Conservation (phyloP, 2,888 invertebrate genomes). For the Tolmerus cingulatus region DNA sequence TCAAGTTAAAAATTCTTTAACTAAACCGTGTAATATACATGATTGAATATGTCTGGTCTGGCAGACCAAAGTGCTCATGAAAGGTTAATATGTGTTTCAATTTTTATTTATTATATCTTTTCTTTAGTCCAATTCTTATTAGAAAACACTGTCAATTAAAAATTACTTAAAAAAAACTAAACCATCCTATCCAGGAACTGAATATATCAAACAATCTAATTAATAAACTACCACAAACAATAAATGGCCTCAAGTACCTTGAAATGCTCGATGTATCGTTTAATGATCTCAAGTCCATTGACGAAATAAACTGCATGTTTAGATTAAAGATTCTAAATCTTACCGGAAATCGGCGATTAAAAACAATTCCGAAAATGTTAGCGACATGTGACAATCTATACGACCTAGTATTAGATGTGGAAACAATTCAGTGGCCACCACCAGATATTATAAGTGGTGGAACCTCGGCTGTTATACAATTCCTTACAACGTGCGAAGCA, state of each 20-base stretch:
- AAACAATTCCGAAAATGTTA: constrained; percentile 71
- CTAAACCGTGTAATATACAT: no score
- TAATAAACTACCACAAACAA: constrained; percentile 72
- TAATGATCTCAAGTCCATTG: constrained; percentile 70
- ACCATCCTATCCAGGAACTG: constrained; percentile 68
- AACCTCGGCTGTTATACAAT: constrained; percentile 72
- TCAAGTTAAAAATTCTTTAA: no score
- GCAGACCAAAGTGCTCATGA: no score
- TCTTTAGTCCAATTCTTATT: neutral
- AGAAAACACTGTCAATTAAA: neutral
- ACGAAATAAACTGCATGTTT: constrained; percentile 61
- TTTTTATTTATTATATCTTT: neutral
- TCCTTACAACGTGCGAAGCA: constrained; percentile 66
- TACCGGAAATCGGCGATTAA: constrained; percentile 68
- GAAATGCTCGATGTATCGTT: constrained; percentile 74
- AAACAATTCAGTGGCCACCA: constrained; percentile 73
- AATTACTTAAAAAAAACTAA: neutral
- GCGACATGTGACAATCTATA: constrained; percentile 71
- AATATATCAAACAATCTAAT: constrained; percentile 77
- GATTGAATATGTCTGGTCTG: no score
- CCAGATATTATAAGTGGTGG: constrained; percentile 68
- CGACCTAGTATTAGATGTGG: constrained; percentile 70
- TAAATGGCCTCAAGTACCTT: constrained; percentile 71
- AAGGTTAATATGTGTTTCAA: neutral
- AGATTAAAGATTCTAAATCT: constrained; percentile 71